Evolutionary conservation across 2,113 vertebrate species (phyloP), one percentile per base, ranked within the genome.

Genomic region (Oophaga pumilio): DNA sequence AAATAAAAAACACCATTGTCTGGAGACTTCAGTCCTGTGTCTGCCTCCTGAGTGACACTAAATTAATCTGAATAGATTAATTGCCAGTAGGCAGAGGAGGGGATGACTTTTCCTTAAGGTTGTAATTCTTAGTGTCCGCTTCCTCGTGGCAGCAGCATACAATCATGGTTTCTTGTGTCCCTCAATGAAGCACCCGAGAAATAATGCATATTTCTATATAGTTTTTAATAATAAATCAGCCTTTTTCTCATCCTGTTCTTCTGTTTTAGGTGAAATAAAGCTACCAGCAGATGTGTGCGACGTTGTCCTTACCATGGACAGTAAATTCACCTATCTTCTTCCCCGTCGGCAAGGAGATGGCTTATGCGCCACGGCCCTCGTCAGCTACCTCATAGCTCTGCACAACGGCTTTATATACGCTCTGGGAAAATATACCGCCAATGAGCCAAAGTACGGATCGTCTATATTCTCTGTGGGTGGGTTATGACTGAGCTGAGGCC

Each of bases 341-440:
- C 97, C 97, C 0, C 94, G 94, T 10, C 94, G 97, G n/a, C 96
- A 89, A 33, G 97, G 96, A 26, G 93, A 92, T 43, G 98, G 98
- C 13, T 94, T 99, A 88, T 98, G 98, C 85, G 95, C 97, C 53
- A 99, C 97, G 0, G 97, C 97, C 2, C 92, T 99, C 0, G 93
- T 95, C 93, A 98, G 96, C 91, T 99, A 99, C 89, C 94, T 99
- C 87, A 97, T 99, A 5, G 88, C 89, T 26, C 92, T 99, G 82
- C 98, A 99, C 93, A 99, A 99, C 10, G 90, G 95, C 28, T 89
- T 97, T 0, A 74, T 99, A 85, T 93, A 94, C 89, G 90, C 92
- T 0, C 92, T 96, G 89, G 94, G 95, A 28, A 96, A 93, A 77
- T 92, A 96, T 91, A 95, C 84, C 10, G 85, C 88, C 49, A 95